phyloP scores from a whole-genome alignment of 2,113 vertebrate species.

The Gymnorhina tibicen region DNA sequence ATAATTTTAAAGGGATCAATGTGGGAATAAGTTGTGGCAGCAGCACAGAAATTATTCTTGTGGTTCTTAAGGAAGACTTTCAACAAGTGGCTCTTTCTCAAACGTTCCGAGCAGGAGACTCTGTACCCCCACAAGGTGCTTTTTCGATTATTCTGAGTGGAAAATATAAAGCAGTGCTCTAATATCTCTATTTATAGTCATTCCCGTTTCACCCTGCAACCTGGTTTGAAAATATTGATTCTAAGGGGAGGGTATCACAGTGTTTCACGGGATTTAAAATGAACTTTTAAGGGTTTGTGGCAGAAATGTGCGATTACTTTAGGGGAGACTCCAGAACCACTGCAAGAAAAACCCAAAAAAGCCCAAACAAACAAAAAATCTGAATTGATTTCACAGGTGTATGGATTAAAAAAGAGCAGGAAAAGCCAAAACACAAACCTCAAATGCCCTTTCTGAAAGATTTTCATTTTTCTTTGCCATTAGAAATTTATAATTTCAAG shows the following conservation, averaged over 20 bases:
- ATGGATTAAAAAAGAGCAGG: neutral
- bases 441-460: neutral
- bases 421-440: neutral
- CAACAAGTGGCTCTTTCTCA: neutral
- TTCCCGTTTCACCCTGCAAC: neutral
- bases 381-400: neutral
- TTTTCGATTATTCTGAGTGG: neutral
- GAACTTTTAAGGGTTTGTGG: neutral
- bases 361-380: neutral
- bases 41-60: neutral
- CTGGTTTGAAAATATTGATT: neutral
- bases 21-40: neutral
- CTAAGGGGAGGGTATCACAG: neutral
- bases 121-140: neutral
- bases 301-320: neutral
- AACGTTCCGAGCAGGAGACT: neutral
- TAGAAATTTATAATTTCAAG: neutral
- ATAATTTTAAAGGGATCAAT: neutral
- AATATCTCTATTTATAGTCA: neutral
- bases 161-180: neutral
- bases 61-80: neutral
- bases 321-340: neutral
- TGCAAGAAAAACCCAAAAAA: neutral
- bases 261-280: neutral
- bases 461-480: neutral